Evolutionary conservation across 2,113 vertebrate species (phyloP), one percentile per base, ranked within the genome.

Genomic region (Actinemys pallida): DNA sequence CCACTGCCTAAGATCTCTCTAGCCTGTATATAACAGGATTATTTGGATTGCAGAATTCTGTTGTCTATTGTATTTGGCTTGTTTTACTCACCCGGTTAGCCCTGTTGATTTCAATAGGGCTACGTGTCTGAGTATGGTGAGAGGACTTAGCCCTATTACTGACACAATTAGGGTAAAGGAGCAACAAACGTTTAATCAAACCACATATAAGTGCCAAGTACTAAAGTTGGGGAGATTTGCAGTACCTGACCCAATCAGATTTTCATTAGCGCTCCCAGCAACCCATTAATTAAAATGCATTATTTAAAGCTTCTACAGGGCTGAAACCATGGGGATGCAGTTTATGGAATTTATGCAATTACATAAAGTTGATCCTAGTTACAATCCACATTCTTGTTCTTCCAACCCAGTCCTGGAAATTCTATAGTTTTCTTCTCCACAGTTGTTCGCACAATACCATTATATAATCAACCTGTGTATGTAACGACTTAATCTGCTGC

Each of bases 231-330:
- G 0, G 14, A 91, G 86, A 84, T 87, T 93, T 52, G 53, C 90
- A 86, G 78, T 52, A 81, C 72, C 90, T 1, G 0, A 86, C 96
- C 85, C 89, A 81, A 92, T 87, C 92, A 25, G 83, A 96, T 94
- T 95, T 93, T 91, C 90, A 93, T 83, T 87, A 94, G 89, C 93
- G 87, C 96, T 96, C 93, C 92, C 96, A 87, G 97, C 94, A 98
- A 97, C 93, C 82, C 57, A 39, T 94, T 98, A 95, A 97, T 97
- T 97, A 97, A 96, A 97, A 90, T 4, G 1, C 42, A 50, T 96
- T 97, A 97, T 97, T 97, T 97, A 97, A 93, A 96, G 95, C 94
- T 97, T 97, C 92, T 86, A 96, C 89, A 75, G 54, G 75, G 89
- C 94, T 62, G 92, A 95, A 96, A 96, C 97, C 96, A 94, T 83